phyloP scores from a whole-genome alignment of 2,113 vertebrate genomes.

The Falco punctatus region DNA sequence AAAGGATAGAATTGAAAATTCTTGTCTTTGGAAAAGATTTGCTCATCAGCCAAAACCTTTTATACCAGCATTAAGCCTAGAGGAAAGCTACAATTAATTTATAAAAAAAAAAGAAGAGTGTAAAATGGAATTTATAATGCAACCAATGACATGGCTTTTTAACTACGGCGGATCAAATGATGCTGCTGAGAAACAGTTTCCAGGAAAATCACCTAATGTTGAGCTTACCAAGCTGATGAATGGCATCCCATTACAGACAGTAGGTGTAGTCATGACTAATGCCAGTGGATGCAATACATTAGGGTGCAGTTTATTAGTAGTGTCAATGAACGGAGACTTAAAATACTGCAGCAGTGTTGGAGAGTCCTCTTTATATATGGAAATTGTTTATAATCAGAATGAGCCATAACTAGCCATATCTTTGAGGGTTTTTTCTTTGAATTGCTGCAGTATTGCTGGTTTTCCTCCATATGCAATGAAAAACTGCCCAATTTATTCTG shows the following conservation, averaged over 20 bases:
- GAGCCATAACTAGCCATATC: neutral
- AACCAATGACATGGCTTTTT: slow-evolving; percentile 2
- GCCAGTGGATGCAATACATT: neutral
- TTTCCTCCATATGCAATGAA: neutral
- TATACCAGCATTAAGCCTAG: slow-evolving; percentile 27
- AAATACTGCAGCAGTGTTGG: neutral
- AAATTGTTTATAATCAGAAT: neutral
- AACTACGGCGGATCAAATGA: neutral
- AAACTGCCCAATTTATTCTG: neutral
- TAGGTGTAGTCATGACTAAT: slow-evolving; percentile 14
- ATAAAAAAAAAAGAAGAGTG: neutral
- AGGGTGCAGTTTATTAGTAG: neutral
- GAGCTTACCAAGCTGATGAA: slow-evolving; percentile 13
- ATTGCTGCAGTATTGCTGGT: neutral
- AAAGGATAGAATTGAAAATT: slow-evolving; percentile 35
- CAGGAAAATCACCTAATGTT: slow-evolving; percentile 43
- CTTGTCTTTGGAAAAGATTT: slow-evolving; percentile 22
- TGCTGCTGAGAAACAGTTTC: slow-evolving; percentile 37
- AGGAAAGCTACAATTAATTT: slow-evolving; percentile 49
- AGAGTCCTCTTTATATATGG: neutral
- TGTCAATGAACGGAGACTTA: neutral
- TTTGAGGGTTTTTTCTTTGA: neutral
- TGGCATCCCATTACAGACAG: neutral
- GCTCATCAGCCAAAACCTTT: slow-evolving; percentile 35
- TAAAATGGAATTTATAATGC: slow-evolving; percentile 43